Evolutionary conservation across 2,888 invertebrate species (phyloP).

Genomic region (Phragmatobia fuliginosa): DNA sequence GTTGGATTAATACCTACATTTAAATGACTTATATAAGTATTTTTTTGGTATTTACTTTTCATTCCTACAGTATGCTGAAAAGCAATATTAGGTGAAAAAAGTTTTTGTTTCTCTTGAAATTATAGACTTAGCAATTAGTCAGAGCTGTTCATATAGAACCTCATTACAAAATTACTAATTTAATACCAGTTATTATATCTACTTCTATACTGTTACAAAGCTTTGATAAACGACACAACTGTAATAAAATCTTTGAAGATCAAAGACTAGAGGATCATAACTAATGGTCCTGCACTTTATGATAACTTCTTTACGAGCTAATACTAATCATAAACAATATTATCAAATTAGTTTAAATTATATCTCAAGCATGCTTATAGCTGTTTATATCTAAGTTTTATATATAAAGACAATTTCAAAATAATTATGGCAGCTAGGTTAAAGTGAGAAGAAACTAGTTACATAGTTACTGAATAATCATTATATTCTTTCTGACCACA

Average conservation of each 20-base stretch:
- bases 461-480: conserved; percentile 51
- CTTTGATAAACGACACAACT: conserved; percentile 26
- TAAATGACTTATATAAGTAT: conserved; percentile 47
- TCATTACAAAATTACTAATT: conserved; percentile 31
- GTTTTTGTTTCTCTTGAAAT: conserved; percentile 9
- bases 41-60: conserved; percentile 59
- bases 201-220: conserved; percentile 34
- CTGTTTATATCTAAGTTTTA: conserved; percentile 56
- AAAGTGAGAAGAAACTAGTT: conserved; percentile 57
- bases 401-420: conserved; percentile 62
- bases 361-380: conserved; percentile 60
- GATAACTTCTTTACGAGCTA: conserved; percentile 42
- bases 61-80: conserved; percentile 43
- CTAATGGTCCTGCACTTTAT: conserved; percentile 40
- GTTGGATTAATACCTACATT: conserved; percentile 29
- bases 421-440: conserved; percentile 77
- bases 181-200: conserved; percentile 33
- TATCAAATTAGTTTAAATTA: conserved; percentile 50
- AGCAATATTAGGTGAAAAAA: conserved; percentile 33
- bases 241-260: conserved; percentile 41
- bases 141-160: conserved; percentile 25
- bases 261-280: conserved; percentile 52
- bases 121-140: conserved; percentile 19
- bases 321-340: conserved; percentile 48
- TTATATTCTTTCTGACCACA: conserved; percentile 49